Conservation (phyloP, 2,113 vertebrate genomes). For the Struthio camelus region DNA sequence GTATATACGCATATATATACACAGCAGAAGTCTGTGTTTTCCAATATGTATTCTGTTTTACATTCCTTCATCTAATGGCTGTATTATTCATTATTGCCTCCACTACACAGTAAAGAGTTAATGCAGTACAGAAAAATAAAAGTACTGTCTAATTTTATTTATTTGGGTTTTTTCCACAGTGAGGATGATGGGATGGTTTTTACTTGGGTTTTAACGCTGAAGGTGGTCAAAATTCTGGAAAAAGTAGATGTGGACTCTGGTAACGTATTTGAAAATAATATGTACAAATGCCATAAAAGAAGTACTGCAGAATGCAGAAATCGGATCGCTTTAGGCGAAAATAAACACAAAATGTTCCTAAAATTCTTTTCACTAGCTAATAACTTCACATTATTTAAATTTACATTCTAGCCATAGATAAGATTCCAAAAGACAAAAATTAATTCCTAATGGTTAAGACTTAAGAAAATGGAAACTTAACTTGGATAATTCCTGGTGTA, state of each 20-base stretch:
- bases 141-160: constrained; percentile 60
- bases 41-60: constrained; percentile 37
- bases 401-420: background rate
- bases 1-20: background rate
- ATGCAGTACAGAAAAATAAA: constrained; percentile 20
- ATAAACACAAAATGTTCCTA: background rate
- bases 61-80: constrained; percentile 33
- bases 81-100: constrained; percentile 2
- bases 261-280: background rate
- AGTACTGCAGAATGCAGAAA: background rate
- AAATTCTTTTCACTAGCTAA: background rate
- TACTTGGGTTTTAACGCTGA: constrained; percentile 9
- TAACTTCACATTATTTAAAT: background rate
- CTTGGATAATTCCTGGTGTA: constrained; percentile 54
- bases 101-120: constrained; percentile 36
- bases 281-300: background rate
- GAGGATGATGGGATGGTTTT: background rate
- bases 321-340: background rate
- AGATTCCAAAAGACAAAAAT: constrained; percentile 2
- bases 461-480: constrained; percentile 4
- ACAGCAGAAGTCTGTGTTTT: constrained; percentile 15
- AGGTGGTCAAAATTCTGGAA: constrained; percentile 7
- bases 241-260: background rate
- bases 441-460: constrained; percentile 20
- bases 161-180: background rate